Percentiles rank a stretch among this genome's conserved stretches.
Evolutionary conservation across 2,888 invertebrate species (phyloP).

Genomic region (Alcis repandata): DNA sequence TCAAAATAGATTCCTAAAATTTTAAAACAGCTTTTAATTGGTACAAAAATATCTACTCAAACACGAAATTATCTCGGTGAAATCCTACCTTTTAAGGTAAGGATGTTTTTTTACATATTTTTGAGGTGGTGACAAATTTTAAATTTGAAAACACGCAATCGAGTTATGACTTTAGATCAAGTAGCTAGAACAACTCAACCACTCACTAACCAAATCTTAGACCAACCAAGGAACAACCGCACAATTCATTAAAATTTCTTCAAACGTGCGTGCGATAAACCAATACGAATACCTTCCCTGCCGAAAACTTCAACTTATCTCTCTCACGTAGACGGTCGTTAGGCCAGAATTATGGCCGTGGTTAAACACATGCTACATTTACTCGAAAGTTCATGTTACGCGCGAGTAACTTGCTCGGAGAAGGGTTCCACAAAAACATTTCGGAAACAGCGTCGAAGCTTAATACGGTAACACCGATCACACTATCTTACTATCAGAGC

Average conservation of each 20-base stretch:
- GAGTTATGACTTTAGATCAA: not conserved
- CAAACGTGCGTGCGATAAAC: constrained; percentile 82
- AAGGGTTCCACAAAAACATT: constrained; percentile 70
- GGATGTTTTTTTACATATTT: no score
- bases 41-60: no score
- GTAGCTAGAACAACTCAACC: not conserved
- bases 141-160: no score
- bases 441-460: constrained; percentile 53
- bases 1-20: no score
- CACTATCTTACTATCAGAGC: constrained; percentile 53
- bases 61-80: no score
- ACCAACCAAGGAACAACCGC: constrained; percentile 70
- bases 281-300: constrained; percentile 67
- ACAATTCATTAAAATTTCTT: constrained; percentile 83
- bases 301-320: constrained; percentile 85
- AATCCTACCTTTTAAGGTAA: no score
- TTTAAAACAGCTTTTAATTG: no score
- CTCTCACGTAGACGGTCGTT: constrained; percentile 83
- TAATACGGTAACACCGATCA: constrained; percentile 52
- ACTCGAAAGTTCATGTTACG: constrained; percentile 82
- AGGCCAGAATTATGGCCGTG: constrained; percentile 80
- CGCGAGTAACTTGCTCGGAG: constrained; percentile 77
- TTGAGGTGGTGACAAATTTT: no score
- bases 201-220: constrained; percentile 67
- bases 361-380: constrained; percentile 86